These are phyloP conservation scores for Etheostoma cragini DNA, from an alignment of 2,113 vertebrate species.

Conservation along the genomic window DNA sequence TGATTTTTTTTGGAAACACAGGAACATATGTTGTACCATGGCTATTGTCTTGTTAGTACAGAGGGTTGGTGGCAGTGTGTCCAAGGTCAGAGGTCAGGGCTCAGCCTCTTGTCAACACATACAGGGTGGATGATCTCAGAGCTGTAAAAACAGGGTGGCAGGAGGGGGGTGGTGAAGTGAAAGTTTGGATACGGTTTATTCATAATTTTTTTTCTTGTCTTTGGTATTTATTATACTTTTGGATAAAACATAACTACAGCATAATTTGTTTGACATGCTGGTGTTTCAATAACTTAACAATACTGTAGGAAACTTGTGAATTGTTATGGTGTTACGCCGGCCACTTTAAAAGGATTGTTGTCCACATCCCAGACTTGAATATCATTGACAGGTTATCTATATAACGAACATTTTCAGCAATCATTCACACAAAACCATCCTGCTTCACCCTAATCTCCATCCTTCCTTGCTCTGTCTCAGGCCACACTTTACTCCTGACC, in stretches of 20 bases:
- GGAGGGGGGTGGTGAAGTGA: background rate
- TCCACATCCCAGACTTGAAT: background rate
- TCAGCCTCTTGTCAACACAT: constrained; percentile 46
- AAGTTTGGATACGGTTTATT: background rate
- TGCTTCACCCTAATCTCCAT: constrained; percentile 32
- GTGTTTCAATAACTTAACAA: background rate
- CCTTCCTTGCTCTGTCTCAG: constrained; percentile 30
- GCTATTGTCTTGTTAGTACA: constrained; percentile 29
- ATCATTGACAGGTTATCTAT: background rate
- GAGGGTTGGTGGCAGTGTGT: constrained; percentile 44
- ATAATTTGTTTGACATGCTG: background rate
- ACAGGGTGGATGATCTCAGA: constrained; percentile 23
- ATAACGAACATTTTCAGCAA: constrained; percentile 18
- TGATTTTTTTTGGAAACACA: constrained; percentile 4
- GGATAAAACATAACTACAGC: background rate
- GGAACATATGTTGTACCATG: background rate
- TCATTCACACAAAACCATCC: constrained; percentile 34
- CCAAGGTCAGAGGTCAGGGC: constrained; percentile 66
- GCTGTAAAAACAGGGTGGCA: constrained; percentile 33
- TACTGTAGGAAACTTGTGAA: background rate
- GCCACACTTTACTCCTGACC: constrained; percentile 42
- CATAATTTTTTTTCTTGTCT: background rate
- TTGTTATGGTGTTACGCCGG: background rate
- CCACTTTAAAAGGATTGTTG: background rate
- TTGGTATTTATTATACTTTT: background rate